These are phyloP conservation scores for Ictalurus furcatus DNA, from an alignment of 2,113 vertebrate species.

Conservation along the genomic window DNA sequence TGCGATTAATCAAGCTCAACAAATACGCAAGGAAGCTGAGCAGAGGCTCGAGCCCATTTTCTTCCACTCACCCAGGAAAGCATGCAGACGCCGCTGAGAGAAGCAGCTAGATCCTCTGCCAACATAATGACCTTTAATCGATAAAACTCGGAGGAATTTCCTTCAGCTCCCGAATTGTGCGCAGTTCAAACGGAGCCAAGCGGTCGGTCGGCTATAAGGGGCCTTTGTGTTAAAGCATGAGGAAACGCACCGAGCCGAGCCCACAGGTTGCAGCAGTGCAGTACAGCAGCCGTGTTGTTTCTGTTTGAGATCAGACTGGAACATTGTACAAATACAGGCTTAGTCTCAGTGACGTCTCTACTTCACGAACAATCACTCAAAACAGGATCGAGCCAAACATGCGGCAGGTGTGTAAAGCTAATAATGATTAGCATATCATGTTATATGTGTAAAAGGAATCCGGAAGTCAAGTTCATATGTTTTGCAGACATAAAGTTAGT, in stretches of 20 bases:
- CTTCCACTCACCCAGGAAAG: background rate
- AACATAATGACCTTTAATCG: constrained; percentile 7
- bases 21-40: background rate
- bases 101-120: background rate
- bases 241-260: background rate
- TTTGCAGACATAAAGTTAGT: background rate
- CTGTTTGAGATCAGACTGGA: background rate
- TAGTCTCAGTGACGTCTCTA: background rate
- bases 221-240: background rate
- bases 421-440: background rate
- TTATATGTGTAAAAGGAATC: background rate
- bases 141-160: constrained; percentile 21
- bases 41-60: background rate
- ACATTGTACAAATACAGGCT: background rate
- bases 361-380: background rate
- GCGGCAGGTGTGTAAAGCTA: background rate
- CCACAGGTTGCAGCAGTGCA: background rate
- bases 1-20: background rate
- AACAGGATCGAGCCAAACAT: background rate
- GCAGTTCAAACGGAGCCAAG: background rate
- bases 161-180: background rate
- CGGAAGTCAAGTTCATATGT: background rate
- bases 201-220: background rate
- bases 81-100: background rate
- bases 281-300: constrained; percentile 3